Conservation (phyloP, 2,888 invertebrate genomes). For the Drosophila testacea region DNA sequence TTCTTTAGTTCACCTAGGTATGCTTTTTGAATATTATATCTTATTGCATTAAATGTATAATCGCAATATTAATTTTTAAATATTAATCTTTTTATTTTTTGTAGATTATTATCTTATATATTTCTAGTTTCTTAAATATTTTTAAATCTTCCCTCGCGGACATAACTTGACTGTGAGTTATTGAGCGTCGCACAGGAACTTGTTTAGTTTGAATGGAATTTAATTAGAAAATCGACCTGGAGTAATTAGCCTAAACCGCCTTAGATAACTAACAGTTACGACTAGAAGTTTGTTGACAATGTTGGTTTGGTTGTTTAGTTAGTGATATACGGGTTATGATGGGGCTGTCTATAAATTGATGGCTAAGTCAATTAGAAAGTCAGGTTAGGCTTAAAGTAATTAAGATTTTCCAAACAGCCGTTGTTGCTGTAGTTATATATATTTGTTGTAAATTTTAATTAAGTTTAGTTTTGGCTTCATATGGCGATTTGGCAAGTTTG, state of each 20-base stretch:
- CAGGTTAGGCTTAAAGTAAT: slow-evolving; percentile 48
- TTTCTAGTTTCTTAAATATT: too few relatives aligned
- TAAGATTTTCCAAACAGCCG: slow-evolving; percentile 37
- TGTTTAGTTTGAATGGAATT: slow-evolving; percentile 40
- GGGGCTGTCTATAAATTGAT: slow-evolving; percentile 28
- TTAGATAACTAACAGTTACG: slow-evolving; percentile 7
- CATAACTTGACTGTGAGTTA: slow-evolving; percentile 29
- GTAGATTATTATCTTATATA: too few relatives aligned
- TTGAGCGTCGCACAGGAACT: slow-evolving; percentile 42
- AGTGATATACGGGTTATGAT: slow-evolving; percentile 3
- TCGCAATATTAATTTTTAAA: too few relatives aligned
- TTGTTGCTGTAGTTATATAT: slow-evolving; percentile 16
- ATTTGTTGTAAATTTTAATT: slow-evolving; percentile 63
- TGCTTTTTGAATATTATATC: too few relatives aligned
- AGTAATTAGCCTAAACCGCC: slow-evolving; percentile 57
- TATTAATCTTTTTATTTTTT: too few relatives aligned
- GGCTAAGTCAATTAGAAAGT: slow-evolving; percentile 59
- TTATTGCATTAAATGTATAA: too few relatives aligned
- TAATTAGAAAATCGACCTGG: slow-evolving; percentile 47
- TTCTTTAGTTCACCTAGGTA: too few relatives aligned
- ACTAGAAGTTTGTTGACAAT: slow-evolving; percentile 14
- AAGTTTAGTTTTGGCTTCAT: slow-evolving; percentile 50
- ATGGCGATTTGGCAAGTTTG: slow-evolving; percentile 56
- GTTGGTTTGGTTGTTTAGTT: slow-evolving; percentile 8
- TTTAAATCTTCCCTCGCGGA: slow-evolving; percentile 23